Base-by-base conservation (phyloP, 2,888 invertebrate genomes). In the Bimastos eiseni region DNA sequence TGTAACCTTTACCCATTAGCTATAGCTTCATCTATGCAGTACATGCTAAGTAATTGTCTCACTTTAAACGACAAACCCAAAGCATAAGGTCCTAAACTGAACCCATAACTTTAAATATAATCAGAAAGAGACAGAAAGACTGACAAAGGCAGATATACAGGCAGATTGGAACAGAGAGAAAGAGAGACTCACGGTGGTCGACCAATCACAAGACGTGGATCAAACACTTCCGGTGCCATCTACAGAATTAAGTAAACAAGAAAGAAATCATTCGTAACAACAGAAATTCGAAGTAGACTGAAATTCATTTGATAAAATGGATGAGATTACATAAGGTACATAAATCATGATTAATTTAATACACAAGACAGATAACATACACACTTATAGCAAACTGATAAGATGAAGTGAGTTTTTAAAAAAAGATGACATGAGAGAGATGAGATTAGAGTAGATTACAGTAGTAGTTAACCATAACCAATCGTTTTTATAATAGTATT, bases 191-290 rank as follows among this genome's bases (percentile, higher is more conserved):
- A 86, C 86, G 86, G 37, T 86, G 86, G 86, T 86, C 86, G 34
- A 36, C 86, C 37, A 24, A 86, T 37, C 5, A 86, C 86, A 70
- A 89, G 37, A 37, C 89, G 89, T 34, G 89, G 89, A 41, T 89
- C 89, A 33, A 38, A 89, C 21, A 89, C 89, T 49, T 89, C 89
- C 30, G 89, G 89, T 19, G 41, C 33, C 41, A 49, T 89, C 89
- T 89, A 30, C 30, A 89, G 33, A 89, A n/a, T 70, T 70, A 70
- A n/a, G 21, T 0, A 70, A 70, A 70, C n/a, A 30, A 70, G 11
- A 5, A 70, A n/a, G 4, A 70, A 70, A 70, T n/a, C 70, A 70
- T 70, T 70, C 70, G 30, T 70, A 70, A 70, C 70, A 6, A 70
- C 30, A 70, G 3, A 70, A 70, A 70, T 70, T 13, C 30, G 70